A percentile compares a stretch with the other conserved stretches of the same genome.
Evolutionary conservation across 1,140 invertebrate genomes (phyloP).

Genomic region (Battus philenor): DNA sequence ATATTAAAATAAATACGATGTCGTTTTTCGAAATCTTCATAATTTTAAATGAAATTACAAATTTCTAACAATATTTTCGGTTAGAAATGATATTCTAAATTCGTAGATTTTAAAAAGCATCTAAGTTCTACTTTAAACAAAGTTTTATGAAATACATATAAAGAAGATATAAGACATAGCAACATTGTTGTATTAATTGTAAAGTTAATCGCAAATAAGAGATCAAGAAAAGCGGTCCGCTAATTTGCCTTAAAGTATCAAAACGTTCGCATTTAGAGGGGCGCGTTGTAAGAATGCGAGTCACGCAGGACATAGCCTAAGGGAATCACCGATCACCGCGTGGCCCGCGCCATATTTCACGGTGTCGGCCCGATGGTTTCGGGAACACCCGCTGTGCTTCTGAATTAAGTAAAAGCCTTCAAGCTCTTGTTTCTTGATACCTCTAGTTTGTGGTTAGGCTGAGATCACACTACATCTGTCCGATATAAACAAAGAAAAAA

Average conservation of each 20-base stretch:
- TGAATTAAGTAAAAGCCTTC: conserved; percentile 76
- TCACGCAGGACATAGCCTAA: conserved; percentile 58
- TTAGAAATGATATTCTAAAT: no score
- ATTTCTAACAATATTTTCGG: no score
- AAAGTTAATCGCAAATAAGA: not conserved
- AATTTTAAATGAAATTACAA: no score
- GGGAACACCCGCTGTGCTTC: conserved; percentile 74
- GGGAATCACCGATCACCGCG: conserved; percentile 38
- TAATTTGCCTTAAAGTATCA: conserved; percentile 5
- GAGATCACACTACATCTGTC: conserved; percentile 26
- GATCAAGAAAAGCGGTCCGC: not conserved
- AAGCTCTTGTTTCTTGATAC: conserved; percentile 74
- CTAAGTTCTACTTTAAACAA: no score
- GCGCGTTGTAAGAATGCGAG: conserved; percentile 38
- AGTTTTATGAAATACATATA: no score
- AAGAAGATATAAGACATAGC: no score
- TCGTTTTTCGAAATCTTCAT: no score
- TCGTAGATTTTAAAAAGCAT: no score
- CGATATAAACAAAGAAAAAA: no score
- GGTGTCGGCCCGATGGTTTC: conserved; percentile 52
- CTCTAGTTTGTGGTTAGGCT: conserved; percentile 54
- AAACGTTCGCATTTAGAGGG: conserved; percentile 4
- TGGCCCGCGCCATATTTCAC: conserved; percentile 67
- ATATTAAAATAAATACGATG: no score
- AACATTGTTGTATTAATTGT: conserved; percentile 3